phyloP scores from a whole-genome alignment of 1,140 invertebrate species.

The Sitobion miscanthi region DNA sequence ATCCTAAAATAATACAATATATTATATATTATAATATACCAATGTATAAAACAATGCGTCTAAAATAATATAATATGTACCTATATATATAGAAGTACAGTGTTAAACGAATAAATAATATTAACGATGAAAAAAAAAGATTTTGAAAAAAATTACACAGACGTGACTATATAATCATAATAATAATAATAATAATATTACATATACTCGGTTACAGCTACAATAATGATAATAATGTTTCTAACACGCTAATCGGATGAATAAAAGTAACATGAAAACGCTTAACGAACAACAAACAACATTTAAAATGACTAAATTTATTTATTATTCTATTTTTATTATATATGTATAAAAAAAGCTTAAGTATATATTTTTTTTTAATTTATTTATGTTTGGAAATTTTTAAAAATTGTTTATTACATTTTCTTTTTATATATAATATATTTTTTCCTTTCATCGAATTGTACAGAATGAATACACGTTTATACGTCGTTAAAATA shows the following conservation, averaged over 20 bases:
- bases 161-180: constrained; percentile 29
- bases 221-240: constrained; percentile 36
- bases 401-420: constrained; percentile 28
- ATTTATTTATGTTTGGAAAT: constrained; percentile 41
- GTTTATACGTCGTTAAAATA: constrained; percentile 40
- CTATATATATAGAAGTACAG: constrained; percentile 18
- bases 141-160: constrained; percentile 42
- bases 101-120: constrained; percentile 16
- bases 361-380: constrained; percentile 33
- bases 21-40: not conserved
- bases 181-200: constrained; percentile 33
- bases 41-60: constrained; percentile 9
- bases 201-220: constrained; percentile 36
- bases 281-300: constrained; percentile 56
- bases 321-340: constrained; percentile 55
- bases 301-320: constrained; percentile 53
- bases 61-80: constrained; percentile 23
- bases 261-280: constrained; percentile 49
- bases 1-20: constrained; percentile 45
- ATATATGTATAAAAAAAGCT: constrained; percentile 49
- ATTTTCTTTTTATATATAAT: constrained; percentile 18
- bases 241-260: constrained; percentile 43
- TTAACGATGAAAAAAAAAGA: constrained; percentile 31
- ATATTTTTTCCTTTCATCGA: not conserved
- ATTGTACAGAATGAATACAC: constrained; percentile 35